Evolutionary conservation across 2,888 invertebrate genomes (phyloP).

Genomic region (Drepana falcataria): DNA sequence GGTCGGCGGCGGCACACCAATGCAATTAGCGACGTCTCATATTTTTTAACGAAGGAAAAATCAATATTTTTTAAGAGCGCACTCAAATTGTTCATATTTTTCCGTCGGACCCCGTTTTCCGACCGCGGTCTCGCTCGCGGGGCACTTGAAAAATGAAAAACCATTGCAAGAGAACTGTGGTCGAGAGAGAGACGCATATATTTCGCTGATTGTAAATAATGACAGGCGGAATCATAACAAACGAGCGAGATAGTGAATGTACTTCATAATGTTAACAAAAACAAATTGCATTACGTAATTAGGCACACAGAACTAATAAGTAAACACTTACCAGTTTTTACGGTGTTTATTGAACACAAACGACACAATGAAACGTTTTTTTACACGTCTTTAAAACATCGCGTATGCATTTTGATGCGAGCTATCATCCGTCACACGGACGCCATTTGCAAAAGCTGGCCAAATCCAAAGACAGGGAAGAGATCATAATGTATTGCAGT

Average conservation of each 20-base stretch:
- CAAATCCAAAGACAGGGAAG: background rate
- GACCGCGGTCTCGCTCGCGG: slow-evolving; percentile 52
- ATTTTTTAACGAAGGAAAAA: slow-evolving; percentile 71
- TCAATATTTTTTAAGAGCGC: slow-evolving; percentile 76
- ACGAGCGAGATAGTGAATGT: slow-evolving; percentile 57
- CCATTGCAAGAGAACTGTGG: slow-evolving; percentile 66
- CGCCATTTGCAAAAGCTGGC: slow-evolving; percentile 58
- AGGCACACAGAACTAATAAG: slow-evolving; percentile 2
- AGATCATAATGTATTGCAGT: background rate
- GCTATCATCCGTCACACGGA: slow-evolving; percentile 55
- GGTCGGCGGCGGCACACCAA: slow-evolving; percentile 47
- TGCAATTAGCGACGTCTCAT: slow-evolving; percentile 48
- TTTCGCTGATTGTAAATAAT: slow-evolving; percentile 69
- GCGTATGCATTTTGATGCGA: slow-evolving; percentile 58
- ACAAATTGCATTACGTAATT: slow-evolving; percentile 53
- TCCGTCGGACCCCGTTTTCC: slow-evolving; percentile 60
- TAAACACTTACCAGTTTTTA: slow-evolving; percentile 22
- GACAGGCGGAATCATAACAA: slow-evolving; percentile 71
- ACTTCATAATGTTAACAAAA: slow-evolving; percentile 48
- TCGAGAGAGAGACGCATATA: slow-evolving; percentile 63
- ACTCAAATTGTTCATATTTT: slow-evolving; percentile 72
- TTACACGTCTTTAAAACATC: slow-evolving; percentile 44
- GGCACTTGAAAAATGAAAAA: slow-evolving; percentile 72
- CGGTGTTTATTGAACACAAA: slow-evolving; percentile 16
- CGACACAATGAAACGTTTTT: slow-evolving; percentile 24